phyloP scores from a whole-genome alignment of 2,888 invertebrate species.

The Andrena trimmerana region DNA sequence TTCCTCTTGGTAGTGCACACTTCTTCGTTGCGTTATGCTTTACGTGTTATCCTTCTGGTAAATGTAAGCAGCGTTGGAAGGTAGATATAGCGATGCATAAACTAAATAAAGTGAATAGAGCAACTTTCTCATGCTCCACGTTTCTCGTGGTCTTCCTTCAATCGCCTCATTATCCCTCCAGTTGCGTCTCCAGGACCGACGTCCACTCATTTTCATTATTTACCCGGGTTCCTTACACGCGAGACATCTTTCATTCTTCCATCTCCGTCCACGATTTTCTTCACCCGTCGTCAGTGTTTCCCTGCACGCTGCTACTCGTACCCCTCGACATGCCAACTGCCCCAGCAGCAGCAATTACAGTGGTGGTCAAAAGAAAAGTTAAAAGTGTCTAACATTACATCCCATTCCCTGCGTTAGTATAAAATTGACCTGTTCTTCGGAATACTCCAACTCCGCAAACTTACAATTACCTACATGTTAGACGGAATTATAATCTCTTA shows the following conservation, averaged over 20 bases:
- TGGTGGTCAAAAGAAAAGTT: background rate
- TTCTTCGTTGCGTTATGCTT: too few relatives aligned
- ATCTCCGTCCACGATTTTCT: background rate
- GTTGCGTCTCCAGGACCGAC: conserved; percentile 2
- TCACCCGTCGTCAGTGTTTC: background rate
- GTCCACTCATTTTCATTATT: conserved; percentile 27
- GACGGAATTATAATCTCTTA: too few relatives aligned
- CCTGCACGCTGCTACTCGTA: conserved; percentile 5
- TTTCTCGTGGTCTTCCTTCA: background rate
- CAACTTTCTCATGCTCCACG: background rate
- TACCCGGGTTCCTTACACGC: conserved; percentile 12
- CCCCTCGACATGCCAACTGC: background rate
- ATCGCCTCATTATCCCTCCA: conserved; percentile 20
- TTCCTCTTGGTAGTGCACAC: too few relatives aligned
- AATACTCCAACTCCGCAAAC: too few relatives aligned
- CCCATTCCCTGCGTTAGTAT: too few relatives aligned
- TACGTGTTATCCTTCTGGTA: too few relatives aligned
- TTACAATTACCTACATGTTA: too few relatives aligned
- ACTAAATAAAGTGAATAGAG: too few relatives aligned
- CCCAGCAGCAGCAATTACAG: conserved; percentile 17
- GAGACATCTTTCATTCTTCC: conserved; percentile 12
- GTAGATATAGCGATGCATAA: too few relatives aligned
- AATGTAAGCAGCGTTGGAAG: too few relatives aligned
- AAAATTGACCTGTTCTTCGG: too few relatives aligned
- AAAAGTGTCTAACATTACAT: too few relatives aligned